phyloP scores from a whole-genome alignment of 2,113 vertebrate species.

The Saiga tatarica region DNA sequence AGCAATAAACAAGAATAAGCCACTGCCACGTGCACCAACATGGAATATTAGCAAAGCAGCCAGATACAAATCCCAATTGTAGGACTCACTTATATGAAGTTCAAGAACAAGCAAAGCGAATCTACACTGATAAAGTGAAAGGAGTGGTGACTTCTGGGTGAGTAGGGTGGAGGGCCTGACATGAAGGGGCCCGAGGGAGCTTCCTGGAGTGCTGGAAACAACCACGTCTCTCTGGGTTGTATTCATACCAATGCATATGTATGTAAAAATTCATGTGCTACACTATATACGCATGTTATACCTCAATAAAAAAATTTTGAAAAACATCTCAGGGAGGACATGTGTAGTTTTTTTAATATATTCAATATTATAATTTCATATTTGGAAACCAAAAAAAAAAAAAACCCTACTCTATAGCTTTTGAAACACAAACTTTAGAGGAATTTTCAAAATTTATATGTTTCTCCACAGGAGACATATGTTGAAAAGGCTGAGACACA shows the following conservation, averaged over 20 bases:
- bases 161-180: background rate
- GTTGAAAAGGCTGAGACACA: conserved; percentile 56
- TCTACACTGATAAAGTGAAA: background rate
- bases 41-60: background rate
- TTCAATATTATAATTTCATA: conserved; percentile 78
- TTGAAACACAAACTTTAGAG: conserved; percentile 74
- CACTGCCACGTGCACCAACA: background rate
- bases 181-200: background rate
- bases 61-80: background rate
- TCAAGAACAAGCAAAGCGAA: background rate
- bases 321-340: conserved; percentile 69
- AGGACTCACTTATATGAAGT: background rate
- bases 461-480: conserved; percentile 72
- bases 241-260: background rate
- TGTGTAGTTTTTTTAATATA: conserved; percentile 76
- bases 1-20: background rate
- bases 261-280: background rate
- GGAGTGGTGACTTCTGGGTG: background rate
- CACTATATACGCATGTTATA: conserved; percentile 19
- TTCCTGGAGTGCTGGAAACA: background rate
- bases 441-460: conserved; percentile 71
- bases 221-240: background rate
- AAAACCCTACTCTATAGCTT: conserved; percentile 50
- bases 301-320: conserved; percentile 47
- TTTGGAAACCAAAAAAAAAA: conserved; percentile 72